Percentiles rank a stretch among this genome's conserved stretches.
phyloP scores from a whole-genome alignment of 2,797 vertebrate species.

The Lophius americanus region DNA sequence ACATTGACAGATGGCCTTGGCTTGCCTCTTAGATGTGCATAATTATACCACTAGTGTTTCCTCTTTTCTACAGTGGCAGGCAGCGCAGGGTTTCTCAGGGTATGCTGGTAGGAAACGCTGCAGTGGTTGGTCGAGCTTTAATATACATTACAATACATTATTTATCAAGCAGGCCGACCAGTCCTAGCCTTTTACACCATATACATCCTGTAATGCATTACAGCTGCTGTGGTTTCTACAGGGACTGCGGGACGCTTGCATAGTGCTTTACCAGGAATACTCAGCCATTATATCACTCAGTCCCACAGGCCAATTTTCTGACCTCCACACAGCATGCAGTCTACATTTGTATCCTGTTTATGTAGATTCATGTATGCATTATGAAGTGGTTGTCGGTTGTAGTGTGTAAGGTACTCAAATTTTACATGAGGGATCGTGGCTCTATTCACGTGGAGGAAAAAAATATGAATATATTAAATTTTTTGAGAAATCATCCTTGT shows the following conservation, averaged over 20 bases:
- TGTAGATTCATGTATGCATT: conserved; percentile 73
- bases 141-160: conserved; percentile 86
- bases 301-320: conserved; percentile 75
- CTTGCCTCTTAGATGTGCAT: conserved; percentile 80
- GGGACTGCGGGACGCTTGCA: conserved; percentile 72
- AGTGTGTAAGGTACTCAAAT: conserved; percentile 62
- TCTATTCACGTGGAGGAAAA: conserved; percentile 25
- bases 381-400: conserved; percentile 67
- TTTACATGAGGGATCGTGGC: conserved; percentile 58
- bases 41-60: conserved; percentile 80
- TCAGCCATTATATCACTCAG: conserved; percentile 79
- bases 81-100: conserved; percentile 64
- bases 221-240: conserved; percentile 73
- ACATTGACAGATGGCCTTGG: conserved; percentile 84
- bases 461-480: neutral
- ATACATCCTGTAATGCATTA: conserved; percentile 82
- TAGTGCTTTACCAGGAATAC: conserved; percentile 84
- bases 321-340: conserved; percentile 71
- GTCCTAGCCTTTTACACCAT: conserved; percentile 76
- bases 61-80: conserved; percentile 72
- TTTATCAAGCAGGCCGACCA: conserved; percentile 78
- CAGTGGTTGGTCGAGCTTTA: conserved; percentile 74
- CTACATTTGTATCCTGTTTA: conserved; percentile 70
- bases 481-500: conserved; percentile 24
- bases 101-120: conserved; percentile 67